These are phyloP conservation scores for Brachionus plicatilis DNA, from an alignment of 1,140 invertebrate genomes.

Conservation along the genomic window DNA sequence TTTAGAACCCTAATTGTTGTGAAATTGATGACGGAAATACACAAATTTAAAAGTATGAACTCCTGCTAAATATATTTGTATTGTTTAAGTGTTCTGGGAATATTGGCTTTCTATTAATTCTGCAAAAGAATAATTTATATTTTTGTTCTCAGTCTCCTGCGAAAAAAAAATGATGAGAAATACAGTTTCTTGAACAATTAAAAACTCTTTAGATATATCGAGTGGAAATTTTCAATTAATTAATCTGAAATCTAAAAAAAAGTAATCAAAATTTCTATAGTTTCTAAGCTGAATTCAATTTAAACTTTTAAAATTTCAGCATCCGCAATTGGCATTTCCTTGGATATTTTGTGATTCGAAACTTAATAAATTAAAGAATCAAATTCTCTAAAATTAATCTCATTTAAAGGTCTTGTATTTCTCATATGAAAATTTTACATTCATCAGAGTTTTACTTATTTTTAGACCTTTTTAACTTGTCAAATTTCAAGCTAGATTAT, in stretches of 20 bases:
- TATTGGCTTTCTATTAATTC: no score
- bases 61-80: no score
- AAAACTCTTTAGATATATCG: not conserved
- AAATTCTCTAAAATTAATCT: not conserved
- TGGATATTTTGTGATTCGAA: not conserved
- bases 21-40: not conserved
- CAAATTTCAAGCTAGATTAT: not conserved
- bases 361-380: not conserved
- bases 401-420: not conserved
- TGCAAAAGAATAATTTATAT: no score
- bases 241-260: not conserved
- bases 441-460: not conserved
- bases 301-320: not conserved
- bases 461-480: not conserved
- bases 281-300: not conserved
- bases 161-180: not conserved
- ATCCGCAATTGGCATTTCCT: not conserved
- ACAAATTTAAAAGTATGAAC: not conserved
- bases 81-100: no score
- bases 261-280: not conserved
- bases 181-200: not conserved
- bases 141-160: no score
- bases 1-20: not conserved
- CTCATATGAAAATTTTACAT: not conserved
- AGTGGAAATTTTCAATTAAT: not conserved